Percentiles rank a stretch among this genome's conserved stretches.
These are phyloP conservation scores for Perithous albicinctus DNA, from an alignment of 2,888 invertebrate genomes.

Conservation along the genomic window DNA sequence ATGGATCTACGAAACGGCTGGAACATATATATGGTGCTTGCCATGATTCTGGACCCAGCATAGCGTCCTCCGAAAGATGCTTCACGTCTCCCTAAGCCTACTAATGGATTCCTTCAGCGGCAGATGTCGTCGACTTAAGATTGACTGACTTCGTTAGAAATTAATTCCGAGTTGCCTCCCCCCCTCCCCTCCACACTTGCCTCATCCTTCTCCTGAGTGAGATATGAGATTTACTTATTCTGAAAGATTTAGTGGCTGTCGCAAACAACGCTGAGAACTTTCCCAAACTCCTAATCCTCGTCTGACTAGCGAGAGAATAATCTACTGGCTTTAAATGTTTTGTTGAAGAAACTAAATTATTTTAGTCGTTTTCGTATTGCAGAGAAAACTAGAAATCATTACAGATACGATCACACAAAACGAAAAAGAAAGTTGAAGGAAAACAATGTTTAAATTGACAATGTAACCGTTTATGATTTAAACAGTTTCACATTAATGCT, in stretches of 20 bases:
- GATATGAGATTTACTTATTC: conserved; percentile 46
- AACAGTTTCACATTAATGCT: conserved; percentile 24
- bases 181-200: conserved; percentile 56
- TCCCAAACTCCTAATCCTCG: conserved; percentile 41
- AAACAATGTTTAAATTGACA: background rate
- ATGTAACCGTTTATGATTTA: too few relatives aligned
- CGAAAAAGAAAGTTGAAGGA: too few relatives aligned
- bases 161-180: conserved; percentile 77
- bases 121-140: conserved; percentile 82
- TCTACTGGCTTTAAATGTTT: conserved; percentile 45
- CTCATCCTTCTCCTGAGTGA: background rate
- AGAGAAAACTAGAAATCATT: background rate
- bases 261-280: conserved; percentile 57
- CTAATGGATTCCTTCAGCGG: conserved; percentile 83
- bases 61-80: conserved; percentile 72
- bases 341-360: conserved; percentile 14
- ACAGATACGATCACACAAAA: background rate
- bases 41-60: conserved; percentile 24
- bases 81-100: conserved; percentile 74
- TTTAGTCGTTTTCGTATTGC: background rate
- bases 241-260: conserved; percentile 63
- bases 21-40: conserved; percentile 60
- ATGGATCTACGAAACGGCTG: conserved; percentile 71
- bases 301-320: conserved; percentile 39
- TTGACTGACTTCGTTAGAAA: conserved; percentile 80